Base-by-base conservation (phyloP, 2,113 vertebrate genomes). In the Brachyhypopomus gauderio region DNA sequence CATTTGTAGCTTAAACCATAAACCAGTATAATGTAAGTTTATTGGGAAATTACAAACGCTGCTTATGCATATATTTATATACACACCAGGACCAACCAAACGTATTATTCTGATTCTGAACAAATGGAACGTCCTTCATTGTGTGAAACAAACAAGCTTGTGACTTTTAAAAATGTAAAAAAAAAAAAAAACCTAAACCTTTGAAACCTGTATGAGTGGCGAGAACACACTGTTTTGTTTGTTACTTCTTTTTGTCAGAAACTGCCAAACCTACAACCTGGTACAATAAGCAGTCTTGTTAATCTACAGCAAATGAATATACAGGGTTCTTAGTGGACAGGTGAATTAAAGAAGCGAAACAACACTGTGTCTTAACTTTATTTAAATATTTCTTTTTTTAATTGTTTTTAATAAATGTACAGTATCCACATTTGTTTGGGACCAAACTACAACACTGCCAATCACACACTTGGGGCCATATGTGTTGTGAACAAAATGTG, bases 181-280 rank as follows among this genome's bases (percentile, higher is more conserved):
- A 56, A 78, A 75, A 34, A 6, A 20, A 30, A 72, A 55, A 3
- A 22, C 73, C 67, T 67, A n/a, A 6, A 52, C 45, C 38, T 60
- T 66, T 79, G 45, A 75, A 59, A 23, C 12, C 63, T 75, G 63
- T 55, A 2, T 25, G 27, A 70, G 34, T 34, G 22, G 1, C 27
- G 64, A 38, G 41, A 67, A 45, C 67, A 60, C 30, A 17, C 34
- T 75, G 48, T 81, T 30, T 27, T 52, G 34, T 69, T 76, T 3
- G 48, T 60, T 81, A 52, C 30, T 0, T 48, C 55, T 75, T 17
- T 48, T 41, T 62, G 56, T 12, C 56, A 67, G 64, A 4, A 58
- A 74, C 3, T 20, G 17, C 72, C 17, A 12, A 25, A 63, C 22
- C 11, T 90, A 89, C 85, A 91, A 89, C 90, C 87, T 75, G 72